Evolutionary conservation across 2,113 vertebrate species (phyloP), one percentile per base, ranked within the genome.

Genomic region (Melanerpes aurifrons): DNA sequence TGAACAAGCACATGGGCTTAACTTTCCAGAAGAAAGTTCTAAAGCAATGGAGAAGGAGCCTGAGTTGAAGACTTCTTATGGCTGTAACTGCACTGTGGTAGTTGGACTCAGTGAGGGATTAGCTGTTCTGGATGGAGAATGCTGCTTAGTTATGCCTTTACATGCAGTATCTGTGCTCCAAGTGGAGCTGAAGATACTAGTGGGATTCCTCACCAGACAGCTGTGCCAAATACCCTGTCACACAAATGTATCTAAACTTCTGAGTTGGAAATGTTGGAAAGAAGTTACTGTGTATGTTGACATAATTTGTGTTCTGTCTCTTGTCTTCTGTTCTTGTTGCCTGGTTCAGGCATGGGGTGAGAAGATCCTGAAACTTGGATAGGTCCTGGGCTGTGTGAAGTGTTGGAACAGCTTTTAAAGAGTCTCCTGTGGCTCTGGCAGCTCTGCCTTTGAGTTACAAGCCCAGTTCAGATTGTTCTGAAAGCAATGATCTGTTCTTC

Each of bases 181-280:
- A 9, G 32, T 76, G 92, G 88, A 92, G 90, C 91, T 69, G 74
- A 58, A 92, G 94, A 62, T 91, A 45, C 91, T 92, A 17, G 21
- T 2, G 0, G n/a, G 91, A 75, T 73, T 75, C 70, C 87, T 83
- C 83, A 53, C 82, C 68, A 92, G 92, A 57, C 43, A 48, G 93
- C 93, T 89, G 95, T 96, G 96, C 97, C 97, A 97, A 96, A 91
- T 82, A 80, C 22, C 61, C 67, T 85, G 50, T 94, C 77, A 90
- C 76, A 76, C 70, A 78, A 86, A 64, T 35, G 14, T 50, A 37
- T 31, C 58, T 68, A 31, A 87, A 92, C 88, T 94, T 93, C 86
- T 26, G 67, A 78, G 77, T 35, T 76, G 92, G 93, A 84, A 87
- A 79, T 58, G 74, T 86, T 90, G 77, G 82, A 68, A 94, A 92